Evolutionary conservation across 2,888 invertebrate species (phyloP).

Genomic region (Sialis lutaria): DNA sequence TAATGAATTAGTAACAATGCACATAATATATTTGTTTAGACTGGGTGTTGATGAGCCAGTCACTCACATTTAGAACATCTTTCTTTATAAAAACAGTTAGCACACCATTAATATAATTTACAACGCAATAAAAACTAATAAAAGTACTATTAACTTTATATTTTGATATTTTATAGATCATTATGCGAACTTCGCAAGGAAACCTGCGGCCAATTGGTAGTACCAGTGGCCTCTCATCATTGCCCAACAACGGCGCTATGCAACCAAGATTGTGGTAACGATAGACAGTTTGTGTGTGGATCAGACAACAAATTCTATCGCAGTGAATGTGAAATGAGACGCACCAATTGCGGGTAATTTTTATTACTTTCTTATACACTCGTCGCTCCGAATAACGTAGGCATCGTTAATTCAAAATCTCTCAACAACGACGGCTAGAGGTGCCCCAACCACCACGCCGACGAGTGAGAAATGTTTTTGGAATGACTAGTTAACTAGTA

Average conservation of each 20-base stretch:
- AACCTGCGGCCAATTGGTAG: constrained; percentile 76
- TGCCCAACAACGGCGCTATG: constrained; percentile 76
- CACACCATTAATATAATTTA: too few relatives aligned
- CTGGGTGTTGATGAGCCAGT: too few relatives aligned
- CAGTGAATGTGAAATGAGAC: constrained; percentile 82
- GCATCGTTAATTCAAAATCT: too few relatives aligned
- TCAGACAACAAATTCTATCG: constrained; percentile 81
- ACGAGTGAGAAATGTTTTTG: too few relatives aligned
- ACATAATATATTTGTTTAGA: too few relatives aligned
- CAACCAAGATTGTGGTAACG: constrained; percentile 52
- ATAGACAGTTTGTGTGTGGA: constrained; percentile 70
- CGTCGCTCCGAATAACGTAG: too few relatives aligned
- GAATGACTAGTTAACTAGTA: too few relatives aligned
- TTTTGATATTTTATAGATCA: constrained; percentile 34
- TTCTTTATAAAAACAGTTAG: too few relatives aligned
- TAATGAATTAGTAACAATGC: too few relatives aligned
- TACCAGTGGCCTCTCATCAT: constrained; percentile 63
- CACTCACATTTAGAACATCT: too few relatives aligned
- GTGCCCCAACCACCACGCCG: too few relatives aligned
- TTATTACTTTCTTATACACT: not conserved
- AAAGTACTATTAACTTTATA: not conserved
- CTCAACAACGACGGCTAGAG: too few relatives aligned
- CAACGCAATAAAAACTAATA: not conserved
- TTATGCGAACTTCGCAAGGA: constrained; percentile 66
- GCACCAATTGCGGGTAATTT: constrained; percentile 69